Conservation (phyloP, 2,797 vertebrate species). For the Siniperca scherzeri region DNA sequence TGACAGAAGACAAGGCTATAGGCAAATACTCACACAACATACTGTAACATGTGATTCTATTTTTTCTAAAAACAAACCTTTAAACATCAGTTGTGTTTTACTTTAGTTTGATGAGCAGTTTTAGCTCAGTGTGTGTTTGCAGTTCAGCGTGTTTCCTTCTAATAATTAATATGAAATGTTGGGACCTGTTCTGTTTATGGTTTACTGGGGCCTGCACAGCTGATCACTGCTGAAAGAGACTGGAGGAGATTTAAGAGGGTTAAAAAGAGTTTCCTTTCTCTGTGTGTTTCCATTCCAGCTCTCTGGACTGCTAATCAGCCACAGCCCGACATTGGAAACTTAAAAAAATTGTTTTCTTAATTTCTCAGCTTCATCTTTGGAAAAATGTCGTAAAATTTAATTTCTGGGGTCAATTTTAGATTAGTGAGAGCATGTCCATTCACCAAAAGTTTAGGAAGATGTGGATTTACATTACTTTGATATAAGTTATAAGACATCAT, state of each 20-base stretch:
- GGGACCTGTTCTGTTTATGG: neutral
- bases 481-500: too few species aligned
- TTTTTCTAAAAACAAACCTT: neutral
- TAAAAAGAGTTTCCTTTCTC: neutral
- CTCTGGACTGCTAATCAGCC: slow-evolving; percentile 1
- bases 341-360: too few species aligned
- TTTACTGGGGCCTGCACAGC: neutral
- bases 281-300: slow-evolving; percentile 31
- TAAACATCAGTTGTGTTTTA: neutral
- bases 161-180: neutral
- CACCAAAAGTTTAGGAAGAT: too few species aligned
- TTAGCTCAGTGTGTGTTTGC: neutral
- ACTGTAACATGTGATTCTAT: neutral
- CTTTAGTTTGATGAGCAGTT: neutral
- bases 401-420: too few species aligned
- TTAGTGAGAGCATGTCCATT: too few species aligned
- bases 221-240: neutral
- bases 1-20: neutral
- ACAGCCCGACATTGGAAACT: neutral
- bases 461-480: too few species aligned
- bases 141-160: neutral
- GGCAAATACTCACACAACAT: neutral
- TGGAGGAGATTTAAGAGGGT: neutral
- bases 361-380: too few species aligned
- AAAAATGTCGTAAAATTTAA: too few species aligned